These are phyloP conservation scores for Lophotis ruficrista DNA, from an alignment of 2,113 vertebrate genomes.

Conservation along the genomic window DNA sequence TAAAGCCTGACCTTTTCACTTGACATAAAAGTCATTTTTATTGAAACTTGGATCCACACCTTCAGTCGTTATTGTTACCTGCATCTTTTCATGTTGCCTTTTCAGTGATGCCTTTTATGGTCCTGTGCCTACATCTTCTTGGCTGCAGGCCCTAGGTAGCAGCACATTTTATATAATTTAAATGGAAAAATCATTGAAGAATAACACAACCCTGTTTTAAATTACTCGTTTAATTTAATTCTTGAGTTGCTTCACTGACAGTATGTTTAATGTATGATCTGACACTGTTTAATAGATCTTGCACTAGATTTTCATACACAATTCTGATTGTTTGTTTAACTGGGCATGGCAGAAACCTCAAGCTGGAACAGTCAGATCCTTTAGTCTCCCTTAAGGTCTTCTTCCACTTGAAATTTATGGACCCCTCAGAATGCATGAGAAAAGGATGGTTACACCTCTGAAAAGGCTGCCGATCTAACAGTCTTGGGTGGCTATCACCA, in stretches of 20 bases:
- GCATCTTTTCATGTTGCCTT: background rate
- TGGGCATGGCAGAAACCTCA: background rate
- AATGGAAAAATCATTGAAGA: background rate
- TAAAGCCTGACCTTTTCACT: slow-evolving; percentile 29
- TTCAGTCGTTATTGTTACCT: slow-evolving; percentile 7
- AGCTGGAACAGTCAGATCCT: background rate
- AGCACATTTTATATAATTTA: background rate
- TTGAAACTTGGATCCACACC: slow-evolving; percentile 3
- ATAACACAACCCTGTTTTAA: background rate
- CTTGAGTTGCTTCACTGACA: background rate
- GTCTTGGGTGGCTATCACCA: background rate
- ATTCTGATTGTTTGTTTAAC: background rate
- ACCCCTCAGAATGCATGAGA: too few species aligned
- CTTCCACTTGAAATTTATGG: background rate
- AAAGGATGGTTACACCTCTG: background rate
- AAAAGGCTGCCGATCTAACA: background rate
- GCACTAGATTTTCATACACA: background rate
- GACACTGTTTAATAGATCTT: background rate
- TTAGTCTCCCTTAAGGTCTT: background rate
- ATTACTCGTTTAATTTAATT: background rate
- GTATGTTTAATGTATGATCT: background rate
- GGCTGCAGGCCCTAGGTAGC: background rate
- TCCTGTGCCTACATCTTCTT: background rate
- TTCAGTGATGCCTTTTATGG: background rate
- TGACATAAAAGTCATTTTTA: slow-evolving; percentile 18